Conservation (phyloP, 1,140 invertebrate species). For the Microplitis demolitor region DNA sequence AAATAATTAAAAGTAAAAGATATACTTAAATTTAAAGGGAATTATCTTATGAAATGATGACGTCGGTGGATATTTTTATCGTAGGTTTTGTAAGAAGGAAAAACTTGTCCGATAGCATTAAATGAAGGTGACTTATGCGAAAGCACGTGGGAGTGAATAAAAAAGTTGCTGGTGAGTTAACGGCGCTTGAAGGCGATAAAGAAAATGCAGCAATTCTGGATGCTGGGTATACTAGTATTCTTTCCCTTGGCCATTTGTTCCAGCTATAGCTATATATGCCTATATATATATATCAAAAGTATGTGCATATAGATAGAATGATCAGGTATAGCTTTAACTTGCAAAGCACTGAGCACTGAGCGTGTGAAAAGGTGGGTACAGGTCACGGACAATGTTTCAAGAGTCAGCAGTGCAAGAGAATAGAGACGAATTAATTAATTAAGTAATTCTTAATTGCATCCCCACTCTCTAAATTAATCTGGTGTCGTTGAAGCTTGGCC, state of each 20-base stretch:
- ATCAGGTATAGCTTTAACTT: neutral
- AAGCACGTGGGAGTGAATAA: constrained; percentile 2
- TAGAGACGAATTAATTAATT: constrained; percentile 53
- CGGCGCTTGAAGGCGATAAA: neutral
- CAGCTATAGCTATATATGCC: neutral
- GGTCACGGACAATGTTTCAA: constrained; percentile 38
- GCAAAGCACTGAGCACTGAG: constrained; percentile 21
- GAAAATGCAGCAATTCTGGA: constrained; percentile 3
- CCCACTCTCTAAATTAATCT: constrained; percentile 33
- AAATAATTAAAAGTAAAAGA: neutral
- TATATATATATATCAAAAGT: neutral
- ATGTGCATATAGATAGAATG: neutral
- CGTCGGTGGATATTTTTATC: neutral
- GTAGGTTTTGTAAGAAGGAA: neutral
- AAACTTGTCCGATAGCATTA: neutral
- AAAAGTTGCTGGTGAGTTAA: constrained; percentile 4
- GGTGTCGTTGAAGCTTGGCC: neutral
- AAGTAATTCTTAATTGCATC: constrained; percentile 47
- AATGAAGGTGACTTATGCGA: neutral
- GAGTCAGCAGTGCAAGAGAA: constrained; percentile 35
- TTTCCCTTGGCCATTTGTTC: neutral
- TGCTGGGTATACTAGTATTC: neutral
- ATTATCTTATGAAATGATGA: neutral
- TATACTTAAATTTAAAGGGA: neutral
- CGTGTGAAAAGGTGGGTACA: constrained; percentile 28